A percentile compares a stretch with the other conserved stretches of the same genome.
These are phyloP conservation scores for Syngnathus scovelli DNA, from an alignment of 2,113 vertebrate species.

Conservation along the genomic window DNA sequence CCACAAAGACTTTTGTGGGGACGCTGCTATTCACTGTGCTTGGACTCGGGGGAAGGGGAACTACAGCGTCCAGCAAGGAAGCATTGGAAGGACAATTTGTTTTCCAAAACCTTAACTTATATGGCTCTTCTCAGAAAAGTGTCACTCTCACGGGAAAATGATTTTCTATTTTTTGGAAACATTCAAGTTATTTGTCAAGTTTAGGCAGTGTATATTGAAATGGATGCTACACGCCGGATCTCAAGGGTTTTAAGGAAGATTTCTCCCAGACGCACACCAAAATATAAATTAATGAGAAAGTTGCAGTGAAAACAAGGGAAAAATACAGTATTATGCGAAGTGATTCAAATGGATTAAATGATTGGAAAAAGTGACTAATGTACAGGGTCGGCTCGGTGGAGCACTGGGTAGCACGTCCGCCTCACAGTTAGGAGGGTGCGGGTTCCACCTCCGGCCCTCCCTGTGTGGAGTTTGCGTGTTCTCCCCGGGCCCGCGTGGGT, in stretches of 20 bases:
- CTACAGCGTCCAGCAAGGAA: slow-evolving; percentile 29
- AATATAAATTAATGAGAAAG: neutral
- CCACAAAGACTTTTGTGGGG: slow-evolving; percentile 50
- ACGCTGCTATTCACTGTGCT: slow-evolving; percentile 46
- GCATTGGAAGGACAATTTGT: slow-evolving; percentile 1
- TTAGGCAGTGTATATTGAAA: neutral
- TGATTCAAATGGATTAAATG: neutral
- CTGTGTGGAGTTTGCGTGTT: too few species aligned
- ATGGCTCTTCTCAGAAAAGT: slow-evolving; percentile 3
- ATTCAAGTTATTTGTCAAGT: neutral
- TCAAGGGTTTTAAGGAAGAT: neutral
- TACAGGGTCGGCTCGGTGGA: neutral
- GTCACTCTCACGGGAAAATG: neutral
- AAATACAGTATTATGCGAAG: neutral
- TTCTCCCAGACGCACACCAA: neutral
- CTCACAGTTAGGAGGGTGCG: too few species aligned
- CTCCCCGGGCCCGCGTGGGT: too few species aligned
- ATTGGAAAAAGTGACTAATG: neutral
- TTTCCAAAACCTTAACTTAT: neutral
- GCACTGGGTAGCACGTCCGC: too few species aligned
- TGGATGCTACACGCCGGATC: neutral
- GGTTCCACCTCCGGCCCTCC: too few species aligned
- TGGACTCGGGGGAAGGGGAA: slow-evolving; percentile 31
- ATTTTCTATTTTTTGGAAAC: neutral
- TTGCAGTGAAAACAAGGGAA: neutral